Evolutionary conservation across 2,797 vertebrate species (phyloP).

Genomic region (Gambusia yucatana): DNA sequence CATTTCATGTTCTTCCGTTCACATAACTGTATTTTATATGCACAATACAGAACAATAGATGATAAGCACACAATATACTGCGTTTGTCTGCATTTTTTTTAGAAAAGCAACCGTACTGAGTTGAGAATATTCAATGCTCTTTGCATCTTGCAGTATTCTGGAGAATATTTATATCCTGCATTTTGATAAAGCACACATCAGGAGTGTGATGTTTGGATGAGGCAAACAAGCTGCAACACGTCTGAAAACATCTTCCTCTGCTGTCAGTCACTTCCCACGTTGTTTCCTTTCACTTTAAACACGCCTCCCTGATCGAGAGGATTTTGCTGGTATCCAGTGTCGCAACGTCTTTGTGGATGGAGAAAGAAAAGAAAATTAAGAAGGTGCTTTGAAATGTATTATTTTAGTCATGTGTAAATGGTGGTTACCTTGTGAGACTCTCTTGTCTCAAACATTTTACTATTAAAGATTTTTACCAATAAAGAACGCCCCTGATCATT

Average conservation of each 20-base stretch:
- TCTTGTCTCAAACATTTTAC: not conserved
- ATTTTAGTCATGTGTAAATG: not conserved
- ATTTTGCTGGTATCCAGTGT: conserved; percentile 67
- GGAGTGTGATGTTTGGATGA: conserved; percentile 55
- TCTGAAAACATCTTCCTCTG: conserved; percentile 42
- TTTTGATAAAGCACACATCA: conserved; percentile 60
- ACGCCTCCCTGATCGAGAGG: conserved; percentile 48
- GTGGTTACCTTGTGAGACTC: not conserved
- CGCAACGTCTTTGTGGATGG: conserved; percentile 31
- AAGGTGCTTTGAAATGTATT: not conserved
- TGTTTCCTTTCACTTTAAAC: conserved; percentile 45
- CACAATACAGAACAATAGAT: conserved; percentile 67
- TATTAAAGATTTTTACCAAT: not conserved
- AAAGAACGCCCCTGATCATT: not conserved
- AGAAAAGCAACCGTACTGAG: conserved; percentile 48
- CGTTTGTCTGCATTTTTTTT: conserved; percentile 47
- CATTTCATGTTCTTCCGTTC: conserved; percentile 44
- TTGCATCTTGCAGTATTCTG: conserved; percentile 49
- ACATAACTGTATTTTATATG: conserved; percentile 56
- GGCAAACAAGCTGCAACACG: conserved; percentile 62
- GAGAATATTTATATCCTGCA: conserved; percentile 57
- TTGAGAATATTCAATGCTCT: conserved; percentile 46
- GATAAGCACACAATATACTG: conserved; percentile 61
- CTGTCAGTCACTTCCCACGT: conserved; percentile 33
- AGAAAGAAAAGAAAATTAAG: conserved; percentile 13